A percentile compares a stretch with the other conserved stretches of the same genome.
Conservation (phyloP, 2,113 vertebrate genomes). For the Sarotherodon lohbergeri region DNA sequence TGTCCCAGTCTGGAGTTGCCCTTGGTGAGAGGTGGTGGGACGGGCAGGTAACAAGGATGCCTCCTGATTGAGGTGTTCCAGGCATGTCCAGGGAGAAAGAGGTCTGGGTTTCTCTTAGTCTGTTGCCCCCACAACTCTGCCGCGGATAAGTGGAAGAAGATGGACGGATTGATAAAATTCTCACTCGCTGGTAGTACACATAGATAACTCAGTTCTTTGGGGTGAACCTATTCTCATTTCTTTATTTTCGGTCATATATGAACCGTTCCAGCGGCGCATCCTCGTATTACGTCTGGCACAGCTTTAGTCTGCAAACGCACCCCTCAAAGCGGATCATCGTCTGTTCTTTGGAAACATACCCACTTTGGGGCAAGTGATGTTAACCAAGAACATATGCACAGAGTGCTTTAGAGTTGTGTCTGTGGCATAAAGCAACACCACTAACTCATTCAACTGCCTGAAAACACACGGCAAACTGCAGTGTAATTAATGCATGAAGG, state of each 20-base stretch:
- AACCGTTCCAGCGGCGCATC: background rate
- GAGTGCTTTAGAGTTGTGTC: background rate
- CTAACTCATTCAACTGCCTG: background rate
- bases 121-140: accelerated
- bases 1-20: background rate
- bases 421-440: background rate
- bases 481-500: background rate
- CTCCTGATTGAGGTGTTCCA: background rate
- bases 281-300: background rate
- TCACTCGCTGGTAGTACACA: background rate
- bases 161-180: background rate
- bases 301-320: background rate
- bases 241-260: background rate
- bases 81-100: background rate
- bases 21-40: background rate
- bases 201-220: background rate
- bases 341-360: background rate
- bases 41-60: background rate
- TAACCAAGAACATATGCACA: background rate
- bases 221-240: background rate
- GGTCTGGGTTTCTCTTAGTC: background rate
- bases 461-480: background rate
- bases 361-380: background rate
- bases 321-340: background rate
- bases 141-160: background rate